Evolutionary conservation across 2,797 vertebrate genomes (phyloP), one percentile per base, ranked within the genome.

Genomic region (Gymnodraco acuticeps): DNA sequence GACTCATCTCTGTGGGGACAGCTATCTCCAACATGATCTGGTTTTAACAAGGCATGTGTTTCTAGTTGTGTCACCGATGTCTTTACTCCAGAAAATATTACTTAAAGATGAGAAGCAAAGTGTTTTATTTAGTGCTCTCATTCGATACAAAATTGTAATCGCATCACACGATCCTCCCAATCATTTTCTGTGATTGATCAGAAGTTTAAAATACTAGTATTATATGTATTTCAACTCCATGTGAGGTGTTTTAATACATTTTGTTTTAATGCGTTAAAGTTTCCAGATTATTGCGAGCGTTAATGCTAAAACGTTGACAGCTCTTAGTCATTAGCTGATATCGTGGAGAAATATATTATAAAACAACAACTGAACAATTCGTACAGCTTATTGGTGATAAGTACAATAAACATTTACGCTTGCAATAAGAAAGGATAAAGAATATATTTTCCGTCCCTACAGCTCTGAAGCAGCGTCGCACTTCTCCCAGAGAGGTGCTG

Each of bases 391-490:
- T n/a, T 45, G 20, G 53, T 4, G 27, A 41, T 7, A 5, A 14
- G 31, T 43, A 7, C 4, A 52, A 1, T 45, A 14, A 54, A 45
- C 5, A 45, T 43, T 53, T 45, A 43, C 47, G n/a, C 11, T 27
- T 47, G 2, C 20, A 43, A 10, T 17, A 15, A 51, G 4, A 55
- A 50, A 19, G 15, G 20, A n/a, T 63, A 20, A 62, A n/a, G 16
- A 47, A 47, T 47, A 14, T 15, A 31, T 0, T 56, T 14, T 81
- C 52, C 66, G 19, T 52, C 51, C 31, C 31, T 12, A 3, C 89
- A 95, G 94, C 93, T 47, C 81, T 89, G 73, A 95, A 95, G 84
- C 86, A 81, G 58, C 94, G 86, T 48, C 91, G 87, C 38, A 95
- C 94, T 12, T 88, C 91, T 6, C 95, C 95, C 19, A 93, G 85